A percentile compares a stretch with the other conserved stretches of the same genome.
phyloP scores from a whole-genome alignment of 2,888 invertebrate genomes.

The Ferdinandea cuprea region DNA sequence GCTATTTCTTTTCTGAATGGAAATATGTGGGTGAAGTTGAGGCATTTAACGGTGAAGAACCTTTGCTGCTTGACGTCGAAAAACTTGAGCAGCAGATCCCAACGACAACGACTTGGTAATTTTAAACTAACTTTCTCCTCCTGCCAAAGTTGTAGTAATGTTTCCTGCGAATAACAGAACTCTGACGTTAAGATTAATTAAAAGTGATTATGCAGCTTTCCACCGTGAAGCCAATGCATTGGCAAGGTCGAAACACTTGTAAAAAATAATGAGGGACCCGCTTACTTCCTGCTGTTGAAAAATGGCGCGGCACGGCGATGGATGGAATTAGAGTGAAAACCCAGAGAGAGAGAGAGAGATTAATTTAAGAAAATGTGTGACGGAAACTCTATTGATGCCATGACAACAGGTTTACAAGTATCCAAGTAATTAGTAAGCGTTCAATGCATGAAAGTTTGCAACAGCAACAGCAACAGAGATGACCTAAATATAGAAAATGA shows the following conservation, averaged over 20 bases:
- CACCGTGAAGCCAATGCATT: neutral
- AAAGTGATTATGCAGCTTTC: slow-evolving; percentile 37
- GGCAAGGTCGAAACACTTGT: slow-evolving; percentile 38
- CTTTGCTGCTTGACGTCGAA: slow-evolving; percentile 48
- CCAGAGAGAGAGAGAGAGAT: too few species aligned
- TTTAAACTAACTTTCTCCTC: slow-evolving; percentile 13
- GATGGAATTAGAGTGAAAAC: slow-evolving; percentile 4
- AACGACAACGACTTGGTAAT: slow-evolving; percentile 11
- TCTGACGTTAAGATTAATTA: slow-evolving; percentile 54
- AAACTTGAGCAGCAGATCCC: slow-evolving; percentile 26
- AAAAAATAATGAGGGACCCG: slow-evolving; percentile 29
- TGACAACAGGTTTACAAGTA: too few species aligned
- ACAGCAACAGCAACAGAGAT: too few species aligned
- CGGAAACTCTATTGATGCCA: too few species aligned
- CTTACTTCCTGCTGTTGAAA: neutral
- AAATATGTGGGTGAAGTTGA: slow-evolving; percentile 59
- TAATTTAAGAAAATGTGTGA: too few species aligned
- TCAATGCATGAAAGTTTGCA: too few species aligned
- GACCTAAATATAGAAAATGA: too few species aligned
- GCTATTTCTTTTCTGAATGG: slow-evolving; percentile 23
- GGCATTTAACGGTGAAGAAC: slow-evolving; percentile 42
- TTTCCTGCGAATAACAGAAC: slow-evolving; percentile 11
- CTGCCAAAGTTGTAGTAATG: neutral
- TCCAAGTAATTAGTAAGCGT: too few species aligned
- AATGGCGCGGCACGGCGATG: too few species aligned